Evolutionary conservation across 2,888 invertebrate species (phyloP), one percentile per base, ranked within the genome.

Genomic region (Lordiphosa fenestrarum): DNA sequence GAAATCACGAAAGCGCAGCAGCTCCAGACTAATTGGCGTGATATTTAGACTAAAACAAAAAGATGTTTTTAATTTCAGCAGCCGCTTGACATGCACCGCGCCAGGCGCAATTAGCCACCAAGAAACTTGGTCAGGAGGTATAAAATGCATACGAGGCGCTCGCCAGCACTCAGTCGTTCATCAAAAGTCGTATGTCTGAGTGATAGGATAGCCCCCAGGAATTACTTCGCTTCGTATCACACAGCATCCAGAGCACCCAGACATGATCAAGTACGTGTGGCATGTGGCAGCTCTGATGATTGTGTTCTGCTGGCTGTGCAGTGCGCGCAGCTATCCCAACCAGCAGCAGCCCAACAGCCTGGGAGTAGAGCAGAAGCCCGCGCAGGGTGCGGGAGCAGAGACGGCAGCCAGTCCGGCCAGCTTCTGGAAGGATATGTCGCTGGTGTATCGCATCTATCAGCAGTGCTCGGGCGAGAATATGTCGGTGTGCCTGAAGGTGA

Each of bases 401-500:
- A 10, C n/a, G 6, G 36, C 65, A 6, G 36, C 65, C 58, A 49
- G 62, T 6, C 21, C 66, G 4, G 36, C 90, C 3, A 57, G 77
- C 33, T 71, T 86, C 54, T 88, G 88, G 88, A 87, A 85, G 67
- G 95, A 95, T 78, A 89, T 95, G 5, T 92, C 93, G 74, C 92
- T 93, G 81, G 92, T 94, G 69, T 95, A 94, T 84, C 94, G 94
- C 87, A 92, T 95, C 67, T 96, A 95, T 90, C 94, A 94, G 88
- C 95, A 95, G 81, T 96, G 96, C 90, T 91, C 94, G 60, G 92
- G 92, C 51, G 90, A 91, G 63, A 94, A 94, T 69, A 50, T 81
- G 57, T 91, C 93, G 3, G 92, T 94, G 60, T 96, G 96, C 75
- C 90, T 96, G 50, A 96, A 96, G 88, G 90, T 95, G 61, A 95